Conservation (phyloP, 2,797 vertebrate genomes). For the Petrocephalus schoutedeni region DNA sequence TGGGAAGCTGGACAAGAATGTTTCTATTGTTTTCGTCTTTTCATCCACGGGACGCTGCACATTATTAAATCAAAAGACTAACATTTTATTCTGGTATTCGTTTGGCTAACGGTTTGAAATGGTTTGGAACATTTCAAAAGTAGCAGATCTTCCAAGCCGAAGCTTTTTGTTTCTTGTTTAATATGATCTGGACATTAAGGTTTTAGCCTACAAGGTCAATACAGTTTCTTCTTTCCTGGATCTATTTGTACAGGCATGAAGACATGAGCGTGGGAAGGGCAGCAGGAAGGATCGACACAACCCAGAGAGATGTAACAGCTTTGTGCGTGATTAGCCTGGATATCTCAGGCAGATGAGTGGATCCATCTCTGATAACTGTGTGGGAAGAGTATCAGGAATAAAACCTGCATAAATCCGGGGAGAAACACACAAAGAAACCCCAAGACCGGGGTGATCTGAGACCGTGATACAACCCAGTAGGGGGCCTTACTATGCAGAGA, state of each 20-base stretch:
- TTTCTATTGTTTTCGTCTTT: conserved; percentile 3
- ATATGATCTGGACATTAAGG: background rate
- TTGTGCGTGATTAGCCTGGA: background rate
- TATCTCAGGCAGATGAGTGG: background rate
- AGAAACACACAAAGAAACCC: background rate
- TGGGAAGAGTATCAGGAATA: background rate
- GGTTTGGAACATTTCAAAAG: background rate
- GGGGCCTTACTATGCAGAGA: background rate
- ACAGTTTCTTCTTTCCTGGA: background rate
- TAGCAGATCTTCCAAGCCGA: background rate
- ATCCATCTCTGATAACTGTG: background rate
- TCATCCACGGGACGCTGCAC: background rate
- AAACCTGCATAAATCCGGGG: background rate
- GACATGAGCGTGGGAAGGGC: background rate
- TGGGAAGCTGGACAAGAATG: background rate
- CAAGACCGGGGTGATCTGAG: background rate
- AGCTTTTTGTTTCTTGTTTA: conserved; percentile 9
- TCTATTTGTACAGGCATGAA: background rate
- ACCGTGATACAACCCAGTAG: background rate
- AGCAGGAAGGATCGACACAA: background rate
- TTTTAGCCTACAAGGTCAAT: background rate
- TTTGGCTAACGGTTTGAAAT: background rate
- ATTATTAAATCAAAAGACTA: background rate
- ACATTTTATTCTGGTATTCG: background rate
- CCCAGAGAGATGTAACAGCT: background rate